A percentile compares a stretch with the other conserved stretches of the same genome.
phyloP scores from a whole-genome alignment of 1,140 invertebrate species.

The Lepidurus couesii region DNA sequence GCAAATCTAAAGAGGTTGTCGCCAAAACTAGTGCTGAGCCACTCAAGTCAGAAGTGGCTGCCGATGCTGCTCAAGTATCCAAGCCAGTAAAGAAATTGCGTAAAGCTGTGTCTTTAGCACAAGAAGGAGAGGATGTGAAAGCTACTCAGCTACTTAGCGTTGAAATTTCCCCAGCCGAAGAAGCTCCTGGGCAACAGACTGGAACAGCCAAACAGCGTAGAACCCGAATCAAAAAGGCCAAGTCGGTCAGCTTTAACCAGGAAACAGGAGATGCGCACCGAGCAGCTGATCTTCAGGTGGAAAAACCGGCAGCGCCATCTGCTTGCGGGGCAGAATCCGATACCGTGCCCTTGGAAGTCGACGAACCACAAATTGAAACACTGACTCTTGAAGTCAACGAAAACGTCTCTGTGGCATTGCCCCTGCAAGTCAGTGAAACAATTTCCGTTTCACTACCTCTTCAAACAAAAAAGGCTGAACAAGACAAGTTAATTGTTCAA shows the following conservation, averaged over 20 bases:
- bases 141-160: background rate
- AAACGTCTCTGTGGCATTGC: background rate
- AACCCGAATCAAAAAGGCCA: slow-evolving; percentile 29
- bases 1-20: slow-evolving; percentile 24
- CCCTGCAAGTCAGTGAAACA: background rate
- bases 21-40: background rate
- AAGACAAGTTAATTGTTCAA: background rate
- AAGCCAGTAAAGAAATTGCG: slow-evolving; percentile 30
- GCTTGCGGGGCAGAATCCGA: background rate
- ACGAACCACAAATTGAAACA: background rate
- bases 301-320: background rate
- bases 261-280: slow-evolving; percentile 4
- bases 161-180: background rate
- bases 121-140: background rate
- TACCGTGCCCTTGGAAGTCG: background rate
- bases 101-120: slow-evolving; percentile 10
- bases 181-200: background rate
- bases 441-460: background rate
- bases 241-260: slow-evolving; percentile 34
- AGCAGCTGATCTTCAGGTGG: background rate
- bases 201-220: slow-evolving; percentile 25
- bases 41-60: background rate
- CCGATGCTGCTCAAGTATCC: slow-evolving; percentile 14
- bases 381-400: background rate
- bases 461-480: background rate